These are phyloP conservation scores for Creontiades dilutus DNA, from an alignment of 2,888 invertebrate genomes.

Conservation along the genomic window DNA sequence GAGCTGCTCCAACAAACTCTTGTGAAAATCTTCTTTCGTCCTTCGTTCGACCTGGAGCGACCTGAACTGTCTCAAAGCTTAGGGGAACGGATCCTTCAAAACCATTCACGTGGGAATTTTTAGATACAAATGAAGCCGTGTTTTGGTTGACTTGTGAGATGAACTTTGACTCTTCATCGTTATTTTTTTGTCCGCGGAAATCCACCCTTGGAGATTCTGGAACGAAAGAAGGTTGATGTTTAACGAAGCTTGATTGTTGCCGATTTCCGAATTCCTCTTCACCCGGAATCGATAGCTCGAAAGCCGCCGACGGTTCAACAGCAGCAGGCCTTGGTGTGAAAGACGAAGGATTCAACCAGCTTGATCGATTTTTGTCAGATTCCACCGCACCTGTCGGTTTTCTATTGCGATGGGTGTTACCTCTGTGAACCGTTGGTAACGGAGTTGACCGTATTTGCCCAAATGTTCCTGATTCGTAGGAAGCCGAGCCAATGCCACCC, in stretches of 20 bases:
- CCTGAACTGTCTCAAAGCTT: not conserved
- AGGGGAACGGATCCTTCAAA: not conserved
- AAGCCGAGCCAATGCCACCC: not conserved
- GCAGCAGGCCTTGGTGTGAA: not conserved
- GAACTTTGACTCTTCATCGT: slow-evolving; percentile 51
- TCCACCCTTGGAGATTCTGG: not conserved
- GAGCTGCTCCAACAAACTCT: not conserved
- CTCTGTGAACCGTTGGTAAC: not conserved
- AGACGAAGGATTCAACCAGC: not conserved
- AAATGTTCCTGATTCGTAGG: not conserved
- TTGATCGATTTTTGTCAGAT: not conserved
- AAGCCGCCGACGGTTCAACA: not conserved
- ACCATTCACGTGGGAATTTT: not conserved
- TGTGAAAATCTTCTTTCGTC: not conserved
- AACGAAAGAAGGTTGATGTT: not conserved
- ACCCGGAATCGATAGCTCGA: not conserved
- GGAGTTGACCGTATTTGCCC: not conserved
- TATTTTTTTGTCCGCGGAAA: not conserved
- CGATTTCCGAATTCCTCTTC: not conserved
- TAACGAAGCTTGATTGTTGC: not conserved
- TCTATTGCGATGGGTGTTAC: not conserved
- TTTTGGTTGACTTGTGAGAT: slow-evolving; percentile 56
- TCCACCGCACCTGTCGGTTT: not conserved
- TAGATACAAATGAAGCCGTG: slow-evolving; percentile 45
- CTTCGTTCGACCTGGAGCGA: not conserved